Percentiles rank a stretch among this genome's conserved stretches.
Evolutionary conservation across 2,113 vertebrate genomes (phyloP).

Genomic region (Dasyurus viverrinus): DNA sequence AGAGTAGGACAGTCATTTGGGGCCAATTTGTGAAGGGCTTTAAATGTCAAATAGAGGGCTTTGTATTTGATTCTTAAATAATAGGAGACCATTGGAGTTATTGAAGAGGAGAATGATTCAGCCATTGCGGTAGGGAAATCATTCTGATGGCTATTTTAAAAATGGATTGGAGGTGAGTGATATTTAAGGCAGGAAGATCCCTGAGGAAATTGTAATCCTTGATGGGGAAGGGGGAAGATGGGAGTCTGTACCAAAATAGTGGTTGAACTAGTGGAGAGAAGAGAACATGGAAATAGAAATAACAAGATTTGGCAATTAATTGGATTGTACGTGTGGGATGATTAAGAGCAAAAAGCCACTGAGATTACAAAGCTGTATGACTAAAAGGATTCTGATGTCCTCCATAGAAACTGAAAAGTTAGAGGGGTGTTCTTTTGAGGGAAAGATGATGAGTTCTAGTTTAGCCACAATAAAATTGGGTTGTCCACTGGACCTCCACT

Average conservation of each 20-base stretch:
- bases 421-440: not conserved
- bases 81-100: not conserved
- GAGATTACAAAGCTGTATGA: not conserved
- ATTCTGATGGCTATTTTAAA: not conserved
- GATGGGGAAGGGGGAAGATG: not conserved
- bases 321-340: not conserved
- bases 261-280: not conserved
- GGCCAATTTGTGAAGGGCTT: not conserved
- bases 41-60: not conserved
- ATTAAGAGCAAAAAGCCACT: not conserved
- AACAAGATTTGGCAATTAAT: not conserved
- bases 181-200: not conserved
- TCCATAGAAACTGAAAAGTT: not conserved
- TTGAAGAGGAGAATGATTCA: not conserved
- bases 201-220: not conserved
- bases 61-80: not conserved
- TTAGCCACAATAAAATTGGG: not conserved
- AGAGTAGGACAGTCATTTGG: not conserved
- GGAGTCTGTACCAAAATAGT: not conserved
- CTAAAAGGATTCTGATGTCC: not conserved
- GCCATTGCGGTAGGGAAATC: not conserved
- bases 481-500: not conserved
- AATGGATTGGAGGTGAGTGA: not conserved
- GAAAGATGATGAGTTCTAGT: not conserved
- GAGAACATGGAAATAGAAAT: not conserved